Base-by-base conservation (phyloP, 1,140 invertebrate genomes). In the Akabosia matsudoensis region DNA sequence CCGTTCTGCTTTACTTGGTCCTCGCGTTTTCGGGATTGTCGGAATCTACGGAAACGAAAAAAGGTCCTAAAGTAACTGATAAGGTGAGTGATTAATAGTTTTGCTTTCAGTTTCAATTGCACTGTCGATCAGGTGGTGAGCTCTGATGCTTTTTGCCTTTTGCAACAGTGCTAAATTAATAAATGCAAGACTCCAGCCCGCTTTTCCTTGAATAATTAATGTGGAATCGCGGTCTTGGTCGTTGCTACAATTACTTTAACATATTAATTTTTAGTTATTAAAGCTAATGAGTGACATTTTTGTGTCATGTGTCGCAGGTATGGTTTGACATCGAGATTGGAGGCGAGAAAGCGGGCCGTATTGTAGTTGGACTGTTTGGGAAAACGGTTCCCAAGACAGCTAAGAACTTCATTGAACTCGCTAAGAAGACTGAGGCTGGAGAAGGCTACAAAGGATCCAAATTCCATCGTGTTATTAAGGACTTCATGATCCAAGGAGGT, bases 301-400 rank as follows among this genome's bases (percentile, higher is more conserved):
- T n/a, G n/a, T n/a, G n/a, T n/a, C n/a, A n/a, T n/a, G n/a, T n/a
- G 7, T 78, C 82, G 72, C 84, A 99, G 95, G 97, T 99, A 37
- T 95, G 88, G 86, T 99, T 99, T 87, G 93, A 97, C 81, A 94
- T 99, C 14, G 89, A 87, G 80, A 92, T 98, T 83, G 97, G 95
- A 16, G 93, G 89, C 61, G 88, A 93, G 82, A 76, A 86, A 24
- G 86, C 86, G 34, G 96, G 95, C 67, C 87, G 90, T 67, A 88
- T 99, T 82, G 93, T 92, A 76, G 97, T 99, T 85, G 97, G 97
- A 45, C 87, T 99, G 0, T 93, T 92, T 84, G 97, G 97, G 28
- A 95, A 95, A 84, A 97, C 95, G 72, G 97, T 98, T 0, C 96
- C 97, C 16, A 97, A 94, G 85, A 99, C 97, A 3, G 94, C 89